Conservation (phyloP, 2,113 vertebrate species). For the Motacilla alba region DNA sequence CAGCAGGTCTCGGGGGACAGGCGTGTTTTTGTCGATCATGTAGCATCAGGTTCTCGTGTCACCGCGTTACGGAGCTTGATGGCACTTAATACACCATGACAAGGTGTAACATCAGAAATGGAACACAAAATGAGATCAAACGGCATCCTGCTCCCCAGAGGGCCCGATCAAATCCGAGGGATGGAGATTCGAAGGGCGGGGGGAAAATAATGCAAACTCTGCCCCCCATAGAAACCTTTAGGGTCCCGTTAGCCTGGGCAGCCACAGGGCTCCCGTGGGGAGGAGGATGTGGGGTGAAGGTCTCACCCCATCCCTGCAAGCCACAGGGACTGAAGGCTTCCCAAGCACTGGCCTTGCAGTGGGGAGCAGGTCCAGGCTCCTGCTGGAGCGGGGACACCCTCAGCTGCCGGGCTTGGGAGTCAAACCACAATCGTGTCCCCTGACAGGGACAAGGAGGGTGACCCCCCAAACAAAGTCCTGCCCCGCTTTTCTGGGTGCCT, state of each 20-base stretch:
- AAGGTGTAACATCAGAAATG: constrained; percentile 64
- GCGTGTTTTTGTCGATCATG: constrained; percentile 17
- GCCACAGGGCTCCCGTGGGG: fast-evolving
- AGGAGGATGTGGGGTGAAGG: neutral
- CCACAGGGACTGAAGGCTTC: neutral
- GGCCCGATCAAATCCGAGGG: constrained; percentile 27
- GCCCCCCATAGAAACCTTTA: neutral
- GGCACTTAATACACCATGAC: constrained; percentile 59
- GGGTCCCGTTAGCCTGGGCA: neutral
- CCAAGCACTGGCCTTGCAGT: neutral
- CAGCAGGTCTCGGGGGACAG: constrained; percentile 12
- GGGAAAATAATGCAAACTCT: neutral
- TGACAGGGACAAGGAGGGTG: neutral
- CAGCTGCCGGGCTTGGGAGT: neutral
- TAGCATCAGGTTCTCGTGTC: constrained; percentile 55
- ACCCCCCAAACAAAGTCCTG: neutral
- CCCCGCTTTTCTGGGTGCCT: neutral
- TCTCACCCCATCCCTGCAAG: fast-evolving
- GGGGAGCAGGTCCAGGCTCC: neutral
- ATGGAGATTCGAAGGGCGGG: neutral
- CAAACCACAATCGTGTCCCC: fast-evolving
- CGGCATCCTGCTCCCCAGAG: constrained; percentile 33
- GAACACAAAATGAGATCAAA: constrained; percentile 62
- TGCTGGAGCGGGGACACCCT: neutral
- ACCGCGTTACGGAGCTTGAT: constrained; percentile 18